Base-by-base conservation (phyloP, 2,113 vertebrate species). In the Cephalophus harveyi region DNA sequence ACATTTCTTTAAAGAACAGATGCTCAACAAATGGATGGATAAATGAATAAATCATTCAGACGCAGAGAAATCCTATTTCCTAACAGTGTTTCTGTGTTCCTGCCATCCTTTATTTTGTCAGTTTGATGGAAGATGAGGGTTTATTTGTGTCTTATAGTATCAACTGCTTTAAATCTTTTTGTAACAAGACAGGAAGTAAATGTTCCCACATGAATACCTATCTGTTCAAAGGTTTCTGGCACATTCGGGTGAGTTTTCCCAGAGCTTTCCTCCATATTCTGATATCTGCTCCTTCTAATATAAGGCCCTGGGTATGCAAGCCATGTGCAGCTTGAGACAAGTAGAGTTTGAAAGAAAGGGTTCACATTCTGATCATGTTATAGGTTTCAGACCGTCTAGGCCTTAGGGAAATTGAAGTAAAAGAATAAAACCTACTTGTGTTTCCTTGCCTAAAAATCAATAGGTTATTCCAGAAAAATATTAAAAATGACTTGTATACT, bases 361-460 rank as follows among this genome's bases (percentile, higher is more conserved):
- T 59, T 89, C 40, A 74, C n/a, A 50, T 36, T 21, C 46, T 79
- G 19, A 84, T 21, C 8, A 59, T 89, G 82, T 94, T n/a, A 71
- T 21, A 89, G 36, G 33, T 74, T 96, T 93, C 40, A 86, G n/a
- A 60, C 82, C 9, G 36, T 40, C 40, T 71, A 43, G 28, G 59
- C 84, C 28, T 64, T 64, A 50, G 33, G 67, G 40, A 76, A 83
- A 78, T 78, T 27, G 71, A 92, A 28, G 30, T 54, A 87, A 97
- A 92, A 94, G 16, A 64, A 81, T n/a, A 92, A 93, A 96, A 55
- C 46, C 40, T 10, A 71, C 30, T 62, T 74, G 9, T 95, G 21
- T 74, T 96, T 96, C 79, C 33, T 97, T 36, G 4, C 74, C 50
- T 95, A 89, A 89, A 95, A 93, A 57, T 62, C 87, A 93, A 36